Base-by-base conservation (phyloP, 2,113 vertebrate species). In the Conger conger region DNA sequence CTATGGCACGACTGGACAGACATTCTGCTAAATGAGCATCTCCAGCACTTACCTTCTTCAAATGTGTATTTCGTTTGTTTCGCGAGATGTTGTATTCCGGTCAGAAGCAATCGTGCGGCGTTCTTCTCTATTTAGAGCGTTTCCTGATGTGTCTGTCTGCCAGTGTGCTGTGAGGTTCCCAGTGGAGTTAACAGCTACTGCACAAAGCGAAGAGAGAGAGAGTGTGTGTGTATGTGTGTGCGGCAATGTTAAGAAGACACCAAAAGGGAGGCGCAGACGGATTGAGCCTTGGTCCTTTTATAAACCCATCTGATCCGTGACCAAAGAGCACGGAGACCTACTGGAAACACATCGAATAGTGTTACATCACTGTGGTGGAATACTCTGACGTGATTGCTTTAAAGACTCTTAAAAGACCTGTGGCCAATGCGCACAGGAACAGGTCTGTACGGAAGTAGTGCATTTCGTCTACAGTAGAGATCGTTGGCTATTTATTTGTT, bases 201-300 rank as follows among this genome's bases (percentile, higher is more conserved):
- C 57, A 40, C n/a, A 60, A 11, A 76, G 40, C 27, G 63, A 42
- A 60, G 45, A 30, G 37, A 23, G 80, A 9, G 80, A 17, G 80
- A 4, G 42, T 27, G 80, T n/a, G 80, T 33, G 42, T 33, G 15
- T 8, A 5, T 33, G 80, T 27, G 11, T 16, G 80, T 15, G n/a
- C 6, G 23, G 23, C 79, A 78, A 27, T 63, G 27, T 63, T 73
- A 57, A 38, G 78, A n/a, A 84, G 53, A 78, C 16, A 79, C 50
- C 35, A 81, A 87, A 82, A 89, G 90, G 93, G 92, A 92, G 87
- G 91, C 88, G 86, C 89, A 86, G 76, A 77, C 76, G 54, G 76
- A 80, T 83, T 54, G 76, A 68, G 81, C 87, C 89, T 16, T 80
- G 38, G 83, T 27, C 79, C 60, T 86, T 85, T 85, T 81, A 68